phyloP scores from a whole-genome alignment of 2,113 vertebrate genomes.

The Platycercus adscitus region DNA sequence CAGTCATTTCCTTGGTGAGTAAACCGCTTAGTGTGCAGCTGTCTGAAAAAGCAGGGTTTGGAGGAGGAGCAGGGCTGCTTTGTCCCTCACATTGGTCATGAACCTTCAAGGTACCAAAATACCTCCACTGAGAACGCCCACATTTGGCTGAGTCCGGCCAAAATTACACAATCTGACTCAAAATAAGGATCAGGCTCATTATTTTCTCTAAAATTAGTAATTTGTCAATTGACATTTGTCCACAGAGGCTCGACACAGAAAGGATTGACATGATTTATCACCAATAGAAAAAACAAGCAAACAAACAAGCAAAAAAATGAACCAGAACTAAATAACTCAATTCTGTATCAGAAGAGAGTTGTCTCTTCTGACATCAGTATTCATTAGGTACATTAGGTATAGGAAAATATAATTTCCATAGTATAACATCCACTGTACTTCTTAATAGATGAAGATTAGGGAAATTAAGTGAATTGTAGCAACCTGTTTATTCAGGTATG shows the following conservation, averaged over 20 bases:
- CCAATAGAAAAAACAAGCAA: not conserved
- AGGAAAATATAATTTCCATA: not conserved
- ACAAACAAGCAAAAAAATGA: not conserved
- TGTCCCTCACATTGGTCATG: not conserved
- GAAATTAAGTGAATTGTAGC: not conserved
- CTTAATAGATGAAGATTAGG: not conserved
- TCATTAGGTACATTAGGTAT: not conserved
- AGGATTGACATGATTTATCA: not conserved
- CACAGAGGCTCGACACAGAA: not conserved
- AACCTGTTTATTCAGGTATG: not conserved
- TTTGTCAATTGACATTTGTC: not conserved
- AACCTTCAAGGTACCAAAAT: not conserved
- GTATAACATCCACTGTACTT: not conserved
- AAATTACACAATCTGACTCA: not conserved
- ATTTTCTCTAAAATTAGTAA: not conserved
- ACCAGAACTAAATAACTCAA: not conserved
- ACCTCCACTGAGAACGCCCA: not conserved
- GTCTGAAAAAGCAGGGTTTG: not conserved
- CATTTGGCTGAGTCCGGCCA: not conserved
- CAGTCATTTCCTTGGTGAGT: not conserved
- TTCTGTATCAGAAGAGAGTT: not conserved
- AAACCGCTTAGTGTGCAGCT: not conserved
- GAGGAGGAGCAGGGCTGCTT: accelerated
- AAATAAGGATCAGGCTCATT: not conserved
- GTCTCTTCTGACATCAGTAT: not conserved